Base-by-base conservation (phyloP, 2,797 vertebrate genomes). In the Arctocebus calabarensis region DNA sequence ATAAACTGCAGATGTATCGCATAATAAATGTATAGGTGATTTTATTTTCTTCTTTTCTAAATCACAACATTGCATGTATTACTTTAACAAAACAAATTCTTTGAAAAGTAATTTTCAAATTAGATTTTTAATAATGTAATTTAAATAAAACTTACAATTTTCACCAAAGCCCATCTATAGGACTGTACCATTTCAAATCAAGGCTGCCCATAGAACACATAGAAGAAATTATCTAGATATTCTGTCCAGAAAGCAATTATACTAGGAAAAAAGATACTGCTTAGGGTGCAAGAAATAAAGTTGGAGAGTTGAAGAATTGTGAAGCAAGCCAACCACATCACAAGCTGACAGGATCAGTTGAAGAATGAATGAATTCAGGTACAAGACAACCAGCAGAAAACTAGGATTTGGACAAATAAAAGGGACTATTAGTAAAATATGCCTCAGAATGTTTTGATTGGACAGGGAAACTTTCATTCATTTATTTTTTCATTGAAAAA, bases 31-130 rank as follows among this genome's bases (percentile, higher is more conserved):
- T 82, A 64, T 85, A 12, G 10, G 7, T 45, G 27, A 55, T 62
- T 96, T 95, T 66, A 86, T 93, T 89, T 91, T 84, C 57, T 93
- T 77, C 5, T 96, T 91, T 91, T 71, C 78, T 92, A 92, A 96
- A 90, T 92, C 55, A 70, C 2, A 88, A 70, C 2, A 88, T 25
- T 78, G 1, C 37, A 43, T 57, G 4, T 22, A 61, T 87, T 93
- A 23, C 16, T 81, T 90, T 77, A 52, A 32, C 45, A 57, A 86
- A 75, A 71, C 62, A 73, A 85, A 85, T 64, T 86, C 5, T 93
- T 82, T 48, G 61, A 4, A 79, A 91, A 89, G 40, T 84, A 88
- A 92, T 74, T 85, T 84, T 57, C 11, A 68, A 94, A 55, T 78
- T 92, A 62, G 13, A n/a, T 90, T 95, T 88, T 85, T 93, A 90